Percentiles rank a stretch among this genome's conserved stretches.
Conservation (phyloP, 2,888 invertebrate genomes). For the Synergus japonicus region DNA sequence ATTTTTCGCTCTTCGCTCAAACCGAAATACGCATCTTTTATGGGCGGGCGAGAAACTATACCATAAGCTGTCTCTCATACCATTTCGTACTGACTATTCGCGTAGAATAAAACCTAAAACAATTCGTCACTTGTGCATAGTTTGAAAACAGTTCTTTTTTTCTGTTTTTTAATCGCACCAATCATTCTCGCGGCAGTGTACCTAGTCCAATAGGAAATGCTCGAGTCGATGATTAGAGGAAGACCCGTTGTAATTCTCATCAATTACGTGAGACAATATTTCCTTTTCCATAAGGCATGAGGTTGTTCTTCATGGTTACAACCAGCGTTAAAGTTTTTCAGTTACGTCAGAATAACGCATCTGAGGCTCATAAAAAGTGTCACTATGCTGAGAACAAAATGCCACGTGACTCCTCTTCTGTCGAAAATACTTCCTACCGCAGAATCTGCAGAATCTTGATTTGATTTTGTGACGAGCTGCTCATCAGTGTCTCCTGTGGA, state of each 20-base stretch:
- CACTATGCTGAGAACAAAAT: slow-evolving; percentile 42
- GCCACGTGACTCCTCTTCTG: slow-evolving; percentile 37
- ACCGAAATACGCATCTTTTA: not conserved
- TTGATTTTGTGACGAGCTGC: slow-evolving; percentile 52
- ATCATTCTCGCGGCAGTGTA: slow-evolving; percentile 15
- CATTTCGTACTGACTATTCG: not conserved
- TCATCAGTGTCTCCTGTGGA: slow-evolving; percentile 54
- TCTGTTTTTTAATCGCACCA: not conserved
- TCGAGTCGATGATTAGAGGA: slow-evolving; percentile 13
- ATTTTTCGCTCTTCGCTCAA: not conserved
- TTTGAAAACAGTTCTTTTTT: not conserved
- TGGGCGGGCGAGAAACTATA: not conserved
- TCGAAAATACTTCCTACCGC: slow-evolving; percentile 42
- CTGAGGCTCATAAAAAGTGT: slow-evolving; percentile 44
- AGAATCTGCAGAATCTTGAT: slow-evolving; percentile 48
- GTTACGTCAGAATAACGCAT: slow-evolving; percentile 45
- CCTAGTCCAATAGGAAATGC: slow-evolving; percentile 7
- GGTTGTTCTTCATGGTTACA: not conserved
- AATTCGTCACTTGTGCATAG: slow-evolving; percentile 17
- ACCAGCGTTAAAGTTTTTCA: not conserved
- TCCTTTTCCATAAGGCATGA: not conserved
- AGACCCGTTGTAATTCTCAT: not conserved
- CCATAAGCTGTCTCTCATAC: not conserved
- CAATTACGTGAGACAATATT: not conserved
- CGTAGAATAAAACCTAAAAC: not conserved